A percentile compares a stretch with the other conserved stretches of the same genome.
Conservation (phyloP, 2,888 invertebrate genomes). For the Lissonota sp. region DNA sequence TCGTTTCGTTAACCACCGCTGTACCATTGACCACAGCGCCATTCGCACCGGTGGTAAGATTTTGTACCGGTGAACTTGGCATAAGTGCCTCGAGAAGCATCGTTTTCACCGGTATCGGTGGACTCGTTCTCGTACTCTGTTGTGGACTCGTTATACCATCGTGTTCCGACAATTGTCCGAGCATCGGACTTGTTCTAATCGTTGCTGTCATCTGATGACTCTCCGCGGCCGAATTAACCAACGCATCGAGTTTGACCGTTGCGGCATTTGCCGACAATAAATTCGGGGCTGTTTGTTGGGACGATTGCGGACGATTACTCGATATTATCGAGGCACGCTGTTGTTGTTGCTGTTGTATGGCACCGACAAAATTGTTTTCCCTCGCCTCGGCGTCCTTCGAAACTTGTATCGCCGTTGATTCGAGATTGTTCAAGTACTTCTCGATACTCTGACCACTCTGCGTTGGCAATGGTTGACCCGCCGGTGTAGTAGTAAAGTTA, state of each 20-base stretch:
- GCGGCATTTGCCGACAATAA: constrained; percentile 80
- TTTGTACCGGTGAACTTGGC: constrained; percentile 67
- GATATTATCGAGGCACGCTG: constrained; percentile 80
- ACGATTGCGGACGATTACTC: constrained; percentile 69
- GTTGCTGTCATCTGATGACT: constrained; percentile 84
- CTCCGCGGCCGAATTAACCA: constrained; percentile 86
- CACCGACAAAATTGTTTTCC: constrained; percentile 70
- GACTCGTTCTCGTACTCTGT: constrained; percentile 85
- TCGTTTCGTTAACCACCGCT: constrained; percentile 71
- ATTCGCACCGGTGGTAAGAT: constrained; percentile 56
- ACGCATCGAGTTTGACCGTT: constrained; percentile 86
- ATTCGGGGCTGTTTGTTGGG: constrained; percentile 51
- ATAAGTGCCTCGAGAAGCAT: constrained; percentile 88
- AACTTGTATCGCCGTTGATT: constrained; percentile 71
- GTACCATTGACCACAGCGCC: constrained; percentile 60
- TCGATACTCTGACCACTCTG: constrained; percentile 87
- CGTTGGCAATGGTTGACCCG: constrained; percentile 84
- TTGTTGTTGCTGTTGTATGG: constrained; percentile 75
- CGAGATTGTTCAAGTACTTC: constrained; percentile 86
- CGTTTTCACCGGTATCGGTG: constrained; percentile 89
- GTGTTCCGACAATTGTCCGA: constrained; percentile 83
- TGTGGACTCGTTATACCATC: constrained; percentile 75
- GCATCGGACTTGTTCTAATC: constrained; percentile 78
- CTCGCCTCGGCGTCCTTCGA: constrained; percentile 73
- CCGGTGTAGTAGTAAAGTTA: constrained; percentile 82